Base-by-base conservation (phyloP, 2,113 vertebrate genomes). In the Nanorana parkeri region DNA sequence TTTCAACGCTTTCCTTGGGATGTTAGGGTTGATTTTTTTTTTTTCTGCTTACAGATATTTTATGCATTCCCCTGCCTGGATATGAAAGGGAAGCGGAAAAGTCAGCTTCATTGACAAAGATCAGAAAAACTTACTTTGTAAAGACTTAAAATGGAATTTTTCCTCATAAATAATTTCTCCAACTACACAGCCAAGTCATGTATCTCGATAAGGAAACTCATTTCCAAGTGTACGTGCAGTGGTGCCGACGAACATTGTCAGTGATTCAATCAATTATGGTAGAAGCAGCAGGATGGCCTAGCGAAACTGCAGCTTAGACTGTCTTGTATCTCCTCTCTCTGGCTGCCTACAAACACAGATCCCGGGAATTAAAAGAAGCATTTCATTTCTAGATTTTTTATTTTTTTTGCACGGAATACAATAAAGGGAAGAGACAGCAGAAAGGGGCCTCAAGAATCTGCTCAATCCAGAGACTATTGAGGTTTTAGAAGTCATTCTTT, bases 191-290 rank as follows among this genome's bases (percentile, higher is more conserved):
- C 78, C 78, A 69, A 80, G 60, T 80, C 78, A 69, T 80, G 78
- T 80, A 47, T 69, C 55, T 79, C 32, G 78, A 80, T 80, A 80
- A 80, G 78, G 55, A 80, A 80, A 80, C 66, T 80, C 78, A 69
- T 80, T 80, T 80, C 78, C 66, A 80, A 68, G 78, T 69, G 8
- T 47, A 67, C 55, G 60, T 69, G 26, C 78, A 20, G 66, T 80
- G 51, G 20, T 56, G 16, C 56, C 17, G 66, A 4, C 21, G 23
- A 69, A 80, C 67, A 80, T 69, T 80, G 78, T 80, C 78, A 61
- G 58, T 80, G 78, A 80, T 80, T 80, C 55, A 80, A 80, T 80
- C 78, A 69, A 69, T 80, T 80, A 80, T 51, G 66, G 60, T 60
- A 61, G 52, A 60, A 19, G 75, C 32, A 47, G 54, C 16, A 24